Evolutionary conservation across 2,113 vertebrate species (phyloP), one percentile per base, ranked within the genome.

Genomic region (Tragelaphus buxtoni): DNA sequence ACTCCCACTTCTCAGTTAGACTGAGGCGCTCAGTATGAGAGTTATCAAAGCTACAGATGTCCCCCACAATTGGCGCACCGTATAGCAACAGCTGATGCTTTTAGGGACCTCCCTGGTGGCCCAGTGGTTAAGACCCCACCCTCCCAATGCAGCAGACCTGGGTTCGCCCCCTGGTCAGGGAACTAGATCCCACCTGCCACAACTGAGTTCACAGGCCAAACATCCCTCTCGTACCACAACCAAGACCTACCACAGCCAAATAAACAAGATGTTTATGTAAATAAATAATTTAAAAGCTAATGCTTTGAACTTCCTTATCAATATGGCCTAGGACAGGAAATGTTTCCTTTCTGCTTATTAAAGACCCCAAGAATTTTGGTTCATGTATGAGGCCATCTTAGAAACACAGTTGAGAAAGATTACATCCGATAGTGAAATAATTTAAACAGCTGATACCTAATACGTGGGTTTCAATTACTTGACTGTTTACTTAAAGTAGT

Each of bases 401-500:
- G 76, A 91, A 90, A 35, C n/a, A 80, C 47, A 89, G 39, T 58
- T 1, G 17, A 96, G 69, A 81, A 96, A 76, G 63, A 92, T 42
- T 35, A 26, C 69, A 2, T 87, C 51, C 49, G 24, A 56, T 42
- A 77, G 72, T 39, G 91, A 84, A 96, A 89, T 93, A 93, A 69
- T 94, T 95, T 81, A 88, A 96, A 96, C 14, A 88, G 39, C 32
- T 56, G 53, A 58, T 47, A 87, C 17, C 45, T 65, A 85, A 42
- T 88, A 74, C 9, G 39, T 61, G 42, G 13, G 30, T 88, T 93
- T 97, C 53, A 79, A 58, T 92, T 56, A 95, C 53, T 86, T 93
- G 13, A 91, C 51, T 74, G 32, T 90, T 95, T 79, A 85, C 26
- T 22, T 91, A 89, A 91, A 97, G 87, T 11, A 74, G n/a, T 16